Evolutionary conservation across 1,140 invertebrate species (phyloP).

Genomic region (Gerris buenoi): DNA sequence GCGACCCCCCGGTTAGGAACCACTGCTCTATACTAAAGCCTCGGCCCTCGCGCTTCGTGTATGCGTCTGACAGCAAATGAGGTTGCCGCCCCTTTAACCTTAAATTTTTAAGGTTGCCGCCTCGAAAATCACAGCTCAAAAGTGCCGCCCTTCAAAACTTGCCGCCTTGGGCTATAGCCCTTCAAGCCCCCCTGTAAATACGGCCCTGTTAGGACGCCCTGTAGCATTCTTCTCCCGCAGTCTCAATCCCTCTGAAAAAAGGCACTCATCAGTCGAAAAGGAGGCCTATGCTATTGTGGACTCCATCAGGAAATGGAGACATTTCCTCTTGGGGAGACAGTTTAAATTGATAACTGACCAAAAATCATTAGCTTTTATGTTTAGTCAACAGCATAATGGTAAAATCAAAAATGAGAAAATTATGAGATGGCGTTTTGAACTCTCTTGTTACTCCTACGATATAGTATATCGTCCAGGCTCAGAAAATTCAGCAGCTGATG

Average conservation of each 20-base stretch:
- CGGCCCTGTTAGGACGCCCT: too few relatives aligned
- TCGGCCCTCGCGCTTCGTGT: too few relatives aligned
- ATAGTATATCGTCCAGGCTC: conserved; percentile 23
- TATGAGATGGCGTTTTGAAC: conserved; percentile 20
- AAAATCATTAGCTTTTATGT: conserved; percentile 20
- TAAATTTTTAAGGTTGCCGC: too few relatives aligned
- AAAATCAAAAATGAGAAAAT: conserved; percentile 26
- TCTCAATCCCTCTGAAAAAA: conserved; percentile 30
- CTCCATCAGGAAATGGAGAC: conserved; percentile 30
- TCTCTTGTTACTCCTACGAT: conserved; percentile 21
- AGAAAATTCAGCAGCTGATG: conserved; percentile 23
- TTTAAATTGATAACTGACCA: conserved; percentile 23
- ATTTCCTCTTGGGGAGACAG: conserved; percentile 17
- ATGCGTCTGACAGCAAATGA: too few relatives aligned
- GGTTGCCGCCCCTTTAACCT: too few relatives aligned
- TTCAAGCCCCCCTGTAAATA: too few relatives aligned
- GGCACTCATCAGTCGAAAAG: conserved; percentile 38
- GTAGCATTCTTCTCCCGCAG: conserved; percentile 35
- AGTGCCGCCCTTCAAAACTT: too few relatives aligned
- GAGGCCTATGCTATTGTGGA: too few relatives aligned
- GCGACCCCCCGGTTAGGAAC: too few relatives aligned
- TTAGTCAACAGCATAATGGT: conserved; percentile 14
- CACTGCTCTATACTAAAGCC: too few relatives aligned
- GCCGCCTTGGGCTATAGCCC: too few relatives aligned
- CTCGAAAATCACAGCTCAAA: too few relatives aligned